phyloP scores from a whole-genome alignment of 2,113 vertebrate species.

The Neogale vison region DNA sequence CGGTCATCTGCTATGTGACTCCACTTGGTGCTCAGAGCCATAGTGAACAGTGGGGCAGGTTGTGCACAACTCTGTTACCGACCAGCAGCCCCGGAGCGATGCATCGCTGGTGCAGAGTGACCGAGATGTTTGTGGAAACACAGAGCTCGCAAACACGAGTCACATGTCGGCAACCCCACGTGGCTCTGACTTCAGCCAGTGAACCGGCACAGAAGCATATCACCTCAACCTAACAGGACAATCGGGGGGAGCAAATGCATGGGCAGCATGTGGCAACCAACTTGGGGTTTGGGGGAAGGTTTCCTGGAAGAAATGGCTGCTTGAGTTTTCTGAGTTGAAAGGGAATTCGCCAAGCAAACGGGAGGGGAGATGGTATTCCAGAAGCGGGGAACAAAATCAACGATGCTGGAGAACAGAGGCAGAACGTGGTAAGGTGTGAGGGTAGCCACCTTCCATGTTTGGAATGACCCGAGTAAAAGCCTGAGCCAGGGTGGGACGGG shows the following conservation, averaged over 20 bases:
- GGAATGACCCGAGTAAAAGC: background rate
- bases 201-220: background rate
- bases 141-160: background rate
- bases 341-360: background rate
- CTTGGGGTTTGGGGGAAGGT: background rate
- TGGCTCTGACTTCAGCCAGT: background rate
- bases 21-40: background rate
- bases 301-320: background rate
- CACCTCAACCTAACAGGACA: background rate
- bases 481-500: background rate
- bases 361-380: background rate
- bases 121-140: background rate
- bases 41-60: background rate
- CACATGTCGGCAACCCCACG: background rate
- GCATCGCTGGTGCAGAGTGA: accelerated
- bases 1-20: background rate
- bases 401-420: background rate
- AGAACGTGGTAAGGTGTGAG: background rate
- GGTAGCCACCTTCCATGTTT: background rate
- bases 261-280: background rate
- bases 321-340: background rate
- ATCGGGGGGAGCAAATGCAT: background rate
- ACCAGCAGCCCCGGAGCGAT: background rate
- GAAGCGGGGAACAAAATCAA: background rate
- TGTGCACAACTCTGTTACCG: background rate